Evolutionary conservation across 2,797 vertebrate genomes (phyloP).

Genomic region (Rhabdomys pumilio): DNA sequence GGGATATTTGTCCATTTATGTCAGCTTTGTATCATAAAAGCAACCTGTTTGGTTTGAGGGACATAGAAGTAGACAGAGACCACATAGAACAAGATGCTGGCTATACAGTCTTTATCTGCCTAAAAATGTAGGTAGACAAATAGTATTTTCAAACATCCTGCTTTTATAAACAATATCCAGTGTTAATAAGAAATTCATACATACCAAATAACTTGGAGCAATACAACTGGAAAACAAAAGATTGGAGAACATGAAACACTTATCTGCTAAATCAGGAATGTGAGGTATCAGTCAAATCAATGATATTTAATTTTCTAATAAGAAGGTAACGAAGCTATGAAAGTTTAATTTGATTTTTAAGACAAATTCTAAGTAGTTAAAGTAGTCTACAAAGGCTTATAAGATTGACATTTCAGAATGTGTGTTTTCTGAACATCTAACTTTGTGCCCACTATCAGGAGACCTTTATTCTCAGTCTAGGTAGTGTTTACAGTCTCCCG

Average conservation of each 20-base stretch:
- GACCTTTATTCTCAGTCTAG: background rate
- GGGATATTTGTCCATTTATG: background rate
- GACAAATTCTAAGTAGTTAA: background rate
- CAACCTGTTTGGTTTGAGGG: background rate
- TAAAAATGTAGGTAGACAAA: too few species aligned
- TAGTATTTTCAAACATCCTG: background rate
- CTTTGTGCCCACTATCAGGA: background rate
- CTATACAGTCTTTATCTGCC: fast-evolving
- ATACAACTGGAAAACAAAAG: background rate
- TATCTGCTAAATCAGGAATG: too few species aligned
- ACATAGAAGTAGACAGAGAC: too few species aligned
- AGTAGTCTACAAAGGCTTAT: background rate
- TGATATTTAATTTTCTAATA: background rate
- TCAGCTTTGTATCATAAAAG: background rate
- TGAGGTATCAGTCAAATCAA: background rate
- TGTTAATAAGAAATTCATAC: background rate
- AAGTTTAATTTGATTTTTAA: background rate
- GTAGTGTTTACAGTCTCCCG: background rate
- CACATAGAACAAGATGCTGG: background rate
- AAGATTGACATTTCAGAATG: background rate
- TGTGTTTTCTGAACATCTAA: background rate
- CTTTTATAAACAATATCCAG: background rate
- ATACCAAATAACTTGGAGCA: background rate
- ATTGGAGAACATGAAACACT: background rate
- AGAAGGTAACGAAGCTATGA: background rate